Evolutionary conservation across 2,888 invertebrate genomes (phyloP), one percentile per base, ranked within the genome.

Genomic region (Trichopoda pennipes): DNA sequence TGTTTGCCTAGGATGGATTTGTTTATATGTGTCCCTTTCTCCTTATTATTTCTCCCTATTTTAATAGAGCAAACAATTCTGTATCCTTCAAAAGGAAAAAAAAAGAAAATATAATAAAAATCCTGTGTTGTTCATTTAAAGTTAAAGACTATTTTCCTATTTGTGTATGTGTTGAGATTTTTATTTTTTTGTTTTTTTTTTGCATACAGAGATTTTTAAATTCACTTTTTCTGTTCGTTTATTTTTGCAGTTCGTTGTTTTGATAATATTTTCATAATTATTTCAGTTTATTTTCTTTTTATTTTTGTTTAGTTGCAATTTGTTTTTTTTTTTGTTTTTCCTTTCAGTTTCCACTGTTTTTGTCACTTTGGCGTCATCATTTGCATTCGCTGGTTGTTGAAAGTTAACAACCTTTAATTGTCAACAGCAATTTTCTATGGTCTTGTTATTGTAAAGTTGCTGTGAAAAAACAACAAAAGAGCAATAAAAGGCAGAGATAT

Each of bases 331-430:
- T 19, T n/a, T 73, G 8, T 28, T 6, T 28, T 19, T 35, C 1
- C 35, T 35, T 4, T 38, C 17, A 16, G 28, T 49, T 53, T 74
- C 58, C 56, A n/a, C 42, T 77, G 77, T 61, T 74, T 79, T 80
- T 74, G 73, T 80, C 79, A 74, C 68, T 74, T 61, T 56, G 28
- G 55, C 61, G 63, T 77, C 63, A 63, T 77, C 70, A 80, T 70
- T 61, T 79, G 73, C 72, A 73, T 70, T 77, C 19, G 69, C 49
- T 69, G 77, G 55, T 47, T 70, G 69, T 56, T 77, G 66, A 68
- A 73, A 74, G 79, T 73, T 80, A 80, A 68, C 68, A 68, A 74
- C 73, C 55, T 80, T 79, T 80, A 80, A 74, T 80, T 80, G 79
- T 80, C 72, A 79, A 73, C 72, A 79, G 58, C 32, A 66, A 60